Evolutionary conservation across 2,888 invertebrate species (phyloP).

Genomic region (Macroteleia sp.): DNA sequence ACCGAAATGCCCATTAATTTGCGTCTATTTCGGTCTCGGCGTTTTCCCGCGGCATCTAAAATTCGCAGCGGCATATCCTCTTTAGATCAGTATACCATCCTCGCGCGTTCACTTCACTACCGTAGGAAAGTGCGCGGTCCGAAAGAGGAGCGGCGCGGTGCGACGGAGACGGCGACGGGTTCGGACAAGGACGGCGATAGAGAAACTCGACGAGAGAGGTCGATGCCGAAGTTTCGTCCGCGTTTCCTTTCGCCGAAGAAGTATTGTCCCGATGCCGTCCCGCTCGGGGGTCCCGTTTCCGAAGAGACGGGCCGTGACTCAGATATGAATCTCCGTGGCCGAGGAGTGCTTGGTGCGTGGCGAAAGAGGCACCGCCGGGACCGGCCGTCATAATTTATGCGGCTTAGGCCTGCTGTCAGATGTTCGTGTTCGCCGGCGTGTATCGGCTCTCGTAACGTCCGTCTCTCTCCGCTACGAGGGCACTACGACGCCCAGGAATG

Average conservation of each 20-base stretch:
- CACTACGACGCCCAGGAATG: constrained; percentile 41
- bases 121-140: constrained; percentile 44
- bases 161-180: constrained; percentile 45
- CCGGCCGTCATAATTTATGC: constrained; percentile 80
- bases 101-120: constrained; percentile 47
- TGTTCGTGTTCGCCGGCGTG: constrained; percentile 46
- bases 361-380: constrained; percentile 65
- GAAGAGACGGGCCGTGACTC: constrained; percentile 72
- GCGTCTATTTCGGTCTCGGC: constrained; percentile 25
- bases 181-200: constrained; percentile 42
- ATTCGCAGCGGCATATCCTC: constrained; percentile 50
- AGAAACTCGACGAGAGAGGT: constrained; percentile 56
- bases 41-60: constrained; percentile 21
- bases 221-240: constrained; percentile 67
- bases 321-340: constrained; percentile 79
- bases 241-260: constrained; percentile 61
- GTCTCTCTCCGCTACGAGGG: constrained; percentile 27
- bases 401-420: constrained; percentile 75
- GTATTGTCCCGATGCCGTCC: constrained; percentile 78
- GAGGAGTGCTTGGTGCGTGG: constrained; percentile 40
- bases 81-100: constrained; percentile 44
- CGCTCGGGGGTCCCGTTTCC: constrained; percentile 82
- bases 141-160: constrained; percentile 37
- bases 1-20: constrained; percentile 46
- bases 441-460: constrained; percentile 38